Evolutionary conservation across 2,113 vertebrate genomes (phyloP), one percentile per base, ranked within the genome.

Genomic region (Numida meleagris): DNA sequence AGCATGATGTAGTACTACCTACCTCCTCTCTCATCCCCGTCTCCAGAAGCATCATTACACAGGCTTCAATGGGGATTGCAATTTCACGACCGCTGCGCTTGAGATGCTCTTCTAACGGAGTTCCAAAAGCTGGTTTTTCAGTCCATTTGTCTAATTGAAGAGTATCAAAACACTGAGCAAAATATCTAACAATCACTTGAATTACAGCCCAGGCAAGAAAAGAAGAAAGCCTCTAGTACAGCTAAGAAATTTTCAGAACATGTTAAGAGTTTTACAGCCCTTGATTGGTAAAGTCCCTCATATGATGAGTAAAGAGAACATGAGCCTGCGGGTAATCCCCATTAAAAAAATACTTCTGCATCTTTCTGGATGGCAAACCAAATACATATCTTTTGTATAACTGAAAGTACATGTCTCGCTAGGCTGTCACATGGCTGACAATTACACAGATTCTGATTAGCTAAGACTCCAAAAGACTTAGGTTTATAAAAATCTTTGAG

Each of bases 1-100:
- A 12, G 27, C 0, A 5, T 0, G 25, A 6, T 2, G 4, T 0
- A 48, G 20, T 2, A 4, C 10, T 10, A 19, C 97, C 66, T 78
- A 99, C 99, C 99, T 99, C 99, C 92, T 99, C 99, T 93, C 98
- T 99, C 99, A 99, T 99, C 77, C 99, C 99, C 0, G 99, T 99
- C 93, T 99, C 99, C 75, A 99, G 96, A 10, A 99, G 98, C 98
- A 99, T 99, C 99, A 99, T 99, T 75, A 99, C 98, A 23, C 99
- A 99, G 84, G 99, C 99, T 91, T 99, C 99, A 2, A 99, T 89
- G 2, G 99, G 99, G 62, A 99, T 97, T 0, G 99, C 99, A 1
- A 99, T 98, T 91, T 99, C 99, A 21, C 99, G 98, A n/a, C 98
- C 96, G 1, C 99, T 99, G 87, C 99, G 98, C 82, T 99, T 99